Evolutionary conservation across 2,888 invertebrate species (phyloP), one percentile per base, ranked within the genome.

Genomic region (Melanchra persicariae): DNA sequence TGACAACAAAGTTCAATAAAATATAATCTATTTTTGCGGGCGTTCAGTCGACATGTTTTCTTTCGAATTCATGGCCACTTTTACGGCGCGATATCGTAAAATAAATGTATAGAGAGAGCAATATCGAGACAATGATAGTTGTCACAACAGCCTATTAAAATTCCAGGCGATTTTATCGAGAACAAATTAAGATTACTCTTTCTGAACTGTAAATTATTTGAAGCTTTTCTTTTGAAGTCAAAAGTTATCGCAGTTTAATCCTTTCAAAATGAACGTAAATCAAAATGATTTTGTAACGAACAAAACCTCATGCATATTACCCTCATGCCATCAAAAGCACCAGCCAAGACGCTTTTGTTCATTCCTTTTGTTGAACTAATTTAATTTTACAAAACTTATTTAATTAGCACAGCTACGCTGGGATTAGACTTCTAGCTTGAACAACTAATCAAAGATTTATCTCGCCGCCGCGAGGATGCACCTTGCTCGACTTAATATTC

Each of bases 1-100:
- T 87, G 88, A 89, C 89, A 90, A 87, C 91, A 88, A 90, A 90
- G 90, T 90, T 92, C 87, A 90, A 91, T 88, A 88, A 91, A 90
- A 89, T 88, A 88, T 88, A 90, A 88, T 90, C 87, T 90, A 89
- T 91, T 90, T 89, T 86, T 85, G 84, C 74, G 81, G 84, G 83
- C 82, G 81, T 85, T 85, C 79, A 80, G 70, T 77, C 76, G 74
- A 80, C 80, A 74, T 79, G 79, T 83, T 84, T 79, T 72, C 72
- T 77, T 82, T 83, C 66, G 70, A 77, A 77, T 70, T 85, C 84
- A 79, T 82, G 67, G 76, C 75, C 82, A 77, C 66, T 82, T 83
- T 85, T 77, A 82, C 60, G 71, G 51, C 58, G 70, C 52, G 57
- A 76, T 82, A 73, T 79, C 77, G 68, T 77, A 70, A 79, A 77